Base-by-base conservation (phyloP, 2,888 invertebrate genomes). In the Oxycera nigricornis region DNA sequence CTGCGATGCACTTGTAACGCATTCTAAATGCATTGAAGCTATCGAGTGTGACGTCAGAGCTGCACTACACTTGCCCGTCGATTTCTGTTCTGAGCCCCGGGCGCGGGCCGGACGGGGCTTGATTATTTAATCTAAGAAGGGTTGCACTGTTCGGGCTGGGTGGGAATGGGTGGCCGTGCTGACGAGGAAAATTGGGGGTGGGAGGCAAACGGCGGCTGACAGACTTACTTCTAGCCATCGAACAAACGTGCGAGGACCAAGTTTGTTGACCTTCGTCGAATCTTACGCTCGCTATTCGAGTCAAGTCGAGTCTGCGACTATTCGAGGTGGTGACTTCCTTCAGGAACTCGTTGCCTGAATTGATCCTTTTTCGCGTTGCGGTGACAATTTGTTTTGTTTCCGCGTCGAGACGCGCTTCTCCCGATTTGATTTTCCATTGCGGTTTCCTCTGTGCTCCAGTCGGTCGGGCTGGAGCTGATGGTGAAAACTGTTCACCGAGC, bases 181-280 rank as follows among this genome's bases (percentile, higher is more conserved):
- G 24, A 22, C 11, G 55, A 22, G 20, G 55, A 55, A 9, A 24
- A 17, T 9, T 55, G 22, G 22, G 2, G 55, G 7, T 2, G 55
- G 17, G 24, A 50, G 50, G 9, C 22, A 22, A 24, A 4, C 24
- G 9, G 55, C 11, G 46, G 46, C 46, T 7, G 6, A 3, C 46
- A 46, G 14, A 46, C 46, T 17, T 17, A 46, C 17, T 46, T 46
- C 55, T 24, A 20, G 55, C 55, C 55, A 55, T 11, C 55, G 14
- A 55, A 55, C 22, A 46, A 55, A 24, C 55, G 55, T 62, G 62
- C 35, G 35, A 62, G 31, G 62, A 62, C 35, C 35, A 62, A 62
- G 62, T 62, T 62, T 62, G 35, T 62, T 62, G 62, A 62, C 62
- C 62, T 62, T 35, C 62, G 31, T 20, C 31, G 11, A 22, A 20